phyloP scores from a whole-genome alignment of 2,113 vertebrate species.

The Mus musculus region GRCm39 chr6:78984501-78985000 shows the following conservation, averaged over 20 bases:
- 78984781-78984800: neutral
- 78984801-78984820: neutral
- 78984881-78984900: neutral
- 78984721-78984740: neutral
- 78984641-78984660: no score
- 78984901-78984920: neutral
- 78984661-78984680: no score
- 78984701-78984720: neutral
- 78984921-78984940: neutral
- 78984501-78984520: neutral
- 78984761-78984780: neutral
- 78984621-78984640: neutral
- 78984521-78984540: neutral
- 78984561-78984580: neutral
- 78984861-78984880: neutral
- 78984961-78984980: neutral
- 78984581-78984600: fast-evolving
- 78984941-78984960: neutral
- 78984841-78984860: neutral
- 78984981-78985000: neutral
- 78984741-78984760: neutral
- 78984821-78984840: neutral
- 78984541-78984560: neutral
- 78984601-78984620: neutral
- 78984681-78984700: no score